A percentile compares a stretch with the other conserved stretches of the same genome.
Conservation (phyloP, 2,113 vertebrate genomes). For the Alosa alosa region DNA sequence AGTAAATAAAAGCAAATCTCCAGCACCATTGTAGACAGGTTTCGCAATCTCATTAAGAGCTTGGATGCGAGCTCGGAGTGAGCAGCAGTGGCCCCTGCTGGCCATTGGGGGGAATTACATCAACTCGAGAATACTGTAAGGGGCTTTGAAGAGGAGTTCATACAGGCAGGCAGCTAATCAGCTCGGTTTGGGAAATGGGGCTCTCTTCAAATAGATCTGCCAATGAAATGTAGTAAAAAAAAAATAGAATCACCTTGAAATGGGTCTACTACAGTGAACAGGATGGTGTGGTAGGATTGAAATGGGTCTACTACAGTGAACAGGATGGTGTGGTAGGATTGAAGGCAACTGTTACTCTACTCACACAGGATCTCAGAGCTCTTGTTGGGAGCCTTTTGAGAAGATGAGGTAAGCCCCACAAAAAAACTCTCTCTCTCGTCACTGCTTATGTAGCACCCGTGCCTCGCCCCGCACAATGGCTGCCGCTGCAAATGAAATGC, state of each 20-base stretch:
- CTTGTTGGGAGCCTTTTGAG: neutral
- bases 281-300: neutral
- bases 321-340: neutral
- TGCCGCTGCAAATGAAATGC: slow-evolving; percentile 31
- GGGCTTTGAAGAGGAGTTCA: neutral
- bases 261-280: neutral
- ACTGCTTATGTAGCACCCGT: neutral
- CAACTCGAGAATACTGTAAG: neutral
- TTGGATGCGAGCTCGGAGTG: neutral
- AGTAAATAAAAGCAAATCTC: neutral
- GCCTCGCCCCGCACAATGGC: slow-evolving; percentile 12
- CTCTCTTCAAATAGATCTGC: neutral
- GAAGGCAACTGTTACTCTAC: neutral
- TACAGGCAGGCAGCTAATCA: slow-evolving; percentile 1
- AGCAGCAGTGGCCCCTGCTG: slow-evolving; percentile 36
- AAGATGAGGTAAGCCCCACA: neutral
- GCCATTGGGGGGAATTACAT: neutral
- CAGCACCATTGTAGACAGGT: neutral
- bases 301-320: neutral
- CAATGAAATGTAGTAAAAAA: neutral
- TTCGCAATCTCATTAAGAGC: neutral
- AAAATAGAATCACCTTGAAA: neutral
- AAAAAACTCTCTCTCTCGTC: no score
- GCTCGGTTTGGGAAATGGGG: neutral
- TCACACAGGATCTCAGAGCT: neutral